These are phyloP conservation scores for Palythoa grandiflora DNA, from an alignment of 92 coral and sea anemone genomes.

Conservation along the genomic window DNA sequence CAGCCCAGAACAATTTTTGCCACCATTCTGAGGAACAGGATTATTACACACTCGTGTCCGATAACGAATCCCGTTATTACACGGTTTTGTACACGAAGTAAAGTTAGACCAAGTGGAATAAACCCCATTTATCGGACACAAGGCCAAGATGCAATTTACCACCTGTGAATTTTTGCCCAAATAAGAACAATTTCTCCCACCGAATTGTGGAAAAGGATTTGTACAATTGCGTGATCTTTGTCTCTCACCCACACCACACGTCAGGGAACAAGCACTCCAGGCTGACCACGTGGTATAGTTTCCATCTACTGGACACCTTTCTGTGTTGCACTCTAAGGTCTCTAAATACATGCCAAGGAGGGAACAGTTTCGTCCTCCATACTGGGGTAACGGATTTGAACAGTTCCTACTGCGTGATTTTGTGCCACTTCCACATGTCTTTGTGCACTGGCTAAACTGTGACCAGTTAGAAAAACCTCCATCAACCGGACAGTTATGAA, in stretches of 20 bases:
- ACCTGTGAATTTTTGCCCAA: conserved; percentile 66
- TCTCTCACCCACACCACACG: conserved; percentile 74
- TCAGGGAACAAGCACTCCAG: conserved; percentile 66
- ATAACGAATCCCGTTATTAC: conserved; percentile 56
- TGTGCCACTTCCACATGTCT: conserved; percentile 67
- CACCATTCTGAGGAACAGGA: conserved; percentile 75
- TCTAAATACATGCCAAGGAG: conserved; percentile 72
- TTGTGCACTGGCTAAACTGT: conserved; percentile 64
- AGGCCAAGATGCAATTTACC: conserved; percentile 55
- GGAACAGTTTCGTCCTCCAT: conserved; percentile 68
- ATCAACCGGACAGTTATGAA: conserved; percentile 70
- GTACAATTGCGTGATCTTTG: conserved; percentile 74
- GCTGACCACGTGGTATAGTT: conserved; percentile 76
- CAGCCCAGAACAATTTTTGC: conserved; percentile 63
- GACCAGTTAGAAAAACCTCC: conserved; percentile 77
- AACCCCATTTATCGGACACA: conserved; percentile 75
- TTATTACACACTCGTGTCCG: conserved; percentile 66
- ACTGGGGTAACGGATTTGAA: conserved; percentile 67
- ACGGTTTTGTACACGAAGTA: conserved; percentile 61
- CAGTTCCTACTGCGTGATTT: conserved; percentile 62
- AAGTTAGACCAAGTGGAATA: conserved; percentile 69
- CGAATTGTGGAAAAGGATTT: conserved; percentile 80
- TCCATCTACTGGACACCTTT: conserved; percentile 86
- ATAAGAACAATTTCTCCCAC: conserved; percentile 79
- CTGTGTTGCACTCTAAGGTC: conserved; percentile 55